Evolutionary conservation across 2,797 vertebrate genomes (phyloP).

Genomic region (Lateolabrax maculatus): DNA sequence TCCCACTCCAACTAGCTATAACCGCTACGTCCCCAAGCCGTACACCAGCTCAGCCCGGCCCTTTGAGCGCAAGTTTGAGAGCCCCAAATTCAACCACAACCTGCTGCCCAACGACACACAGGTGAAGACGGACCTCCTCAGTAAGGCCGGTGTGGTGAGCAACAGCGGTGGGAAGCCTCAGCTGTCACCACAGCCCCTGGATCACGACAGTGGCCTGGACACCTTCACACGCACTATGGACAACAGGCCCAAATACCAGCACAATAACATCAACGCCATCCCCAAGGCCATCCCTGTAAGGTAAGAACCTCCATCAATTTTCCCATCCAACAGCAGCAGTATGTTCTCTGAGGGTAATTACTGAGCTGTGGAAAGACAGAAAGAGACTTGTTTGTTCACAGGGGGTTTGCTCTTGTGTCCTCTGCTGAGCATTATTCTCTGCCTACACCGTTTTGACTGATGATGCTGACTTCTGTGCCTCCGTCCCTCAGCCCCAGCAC

Average conservation of each 20-base stretch:
- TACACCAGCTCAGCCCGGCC: slow-evolving; percentile 91
- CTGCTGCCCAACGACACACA: slow-evolving; percentile 94
- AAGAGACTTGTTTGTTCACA: slow-evolving; percentile 20
- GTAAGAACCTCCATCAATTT: slow-evolving; percentile 76
- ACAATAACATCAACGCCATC: slow-evolving; percentile 93
- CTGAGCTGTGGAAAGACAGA: slow-evolving; percentile 29
- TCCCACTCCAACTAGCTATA: slow-evolving; percentile 85
- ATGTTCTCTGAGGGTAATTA: slow-evolving; percentile 20
- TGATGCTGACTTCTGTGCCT: slow-evolving; percentile 56
- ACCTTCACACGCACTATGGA: slow-evolving; percentile 93
- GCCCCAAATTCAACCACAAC: slow-evolving; percentile 99
- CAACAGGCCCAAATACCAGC: slow-evolving; percentile 95
- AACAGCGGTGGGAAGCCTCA: slow-evolving; percentile 86
- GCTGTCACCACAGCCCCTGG: slow-evolving; percentile 88
- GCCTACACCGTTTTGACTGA: slow-evolving; percentile 44
- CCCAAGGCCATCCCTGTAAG: slow-evolving; percentile 97
- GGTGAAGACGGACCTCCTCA: slow-evolving; percentile 83
- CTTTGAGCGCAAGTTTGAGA: slow-evolving; percentile 98
- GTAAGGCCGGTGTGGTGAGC: slow-evolving; percentile 73
- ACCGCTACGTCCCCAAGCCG: slow-evolving; percentile 91
- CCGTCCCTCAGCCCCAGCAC: slow-evolving; percentile 89
- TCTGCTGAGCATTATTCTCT: slow-evolving; percentile 43
- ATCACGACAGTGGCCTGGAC: slow-evolving; percentile 93
- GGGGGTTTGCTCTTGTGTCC: slow-evolving; percentile 16
- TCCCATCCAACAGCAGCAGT: neutral